These are phyloP conservation scores for Campylomormyrus tamandua DNA, from an alignment of 2,113 vertebrate genomes.

Conservation along the genomic window DNA sequence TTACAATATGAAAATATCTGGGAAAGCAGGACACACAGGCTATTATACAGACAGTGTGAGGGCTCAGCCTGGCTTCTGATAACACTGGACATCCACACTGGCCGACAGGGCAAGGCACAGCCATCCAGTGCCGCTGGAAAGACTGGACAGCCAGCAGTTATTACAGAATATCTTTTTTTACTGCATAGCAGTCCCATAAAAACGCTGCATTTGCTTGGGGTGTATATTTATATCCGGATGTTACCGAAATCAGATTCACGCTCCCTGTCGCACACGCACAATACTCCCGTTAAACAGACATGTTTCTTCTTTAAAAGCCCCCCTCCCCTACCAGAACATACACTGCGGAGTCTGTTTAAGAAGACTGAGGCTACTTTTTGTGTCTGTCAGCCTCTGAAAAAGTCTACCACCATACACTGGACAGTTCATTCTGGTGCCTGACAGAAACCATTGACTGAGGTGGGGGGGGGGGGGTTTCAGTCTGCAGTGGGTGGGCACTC, in stretches of 20 bases:
- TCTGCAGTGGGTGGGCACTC: conserved; percentile 50
- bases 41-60: not conserved
- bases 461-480: not conserved
- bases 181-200: not conserved
- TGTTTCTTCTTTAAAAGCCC: not conserved
- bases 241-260: not conserved
- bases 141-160: not conserved
- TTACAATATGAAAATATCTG: not conserved
- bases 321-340: not conserved
- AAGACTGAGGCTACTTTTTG: not conserved
- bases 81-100: not conserved
- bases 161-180: not conserved
- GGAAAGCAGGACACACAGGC: not conserved
- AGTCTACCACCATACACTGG: not conserved
- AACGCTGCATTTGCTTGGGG: not conserved
- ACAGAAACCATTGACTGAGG: not conserved
- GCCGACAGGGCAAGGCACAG: not conserved
- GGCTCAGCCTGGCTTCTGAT: not conserved
- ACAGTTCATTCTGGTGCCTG: not conserved
- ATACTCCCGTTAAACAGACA: not conserved
- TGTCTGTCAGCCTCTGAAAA: not conserved
- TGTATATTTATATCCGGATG: not conserved
- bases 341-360: not conserved
- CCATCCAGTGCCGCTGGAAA: not conserved
- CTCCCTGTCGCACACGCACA: not conserved